Percentiles rank a stretch among this genome's conserved stretches.
Evolutionary conservation across 2,113 vertebrate genomes (phyloP).

Genomic region (Tychaedon coryphoeus): DNA sequence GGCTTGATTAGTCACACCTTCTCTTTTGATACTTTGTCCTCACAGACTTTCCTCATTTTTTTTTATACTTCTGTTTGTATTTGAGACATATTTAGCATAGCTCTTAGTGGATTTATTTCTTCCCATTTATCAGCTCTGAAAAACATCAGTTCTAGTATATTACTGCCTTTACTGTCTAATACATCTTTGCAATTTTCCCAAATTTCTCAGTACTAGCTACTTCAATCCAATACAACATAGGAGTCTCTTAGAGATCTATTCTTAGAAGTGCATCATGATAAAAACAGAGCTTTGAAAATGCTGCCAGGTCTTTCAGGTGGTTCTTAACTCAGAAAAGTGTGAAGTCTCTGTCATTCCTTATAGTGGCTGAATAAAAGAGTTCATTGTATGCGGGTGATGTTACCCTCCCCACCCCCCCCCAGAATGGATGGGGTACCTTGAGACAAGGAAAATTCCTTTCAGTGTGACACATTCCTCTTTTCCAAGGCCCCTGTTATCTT

Average conservation of each 20-base stretch:
- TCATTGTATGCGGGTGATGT: too few relatives aligned
- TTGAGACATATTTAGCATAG: background rate
- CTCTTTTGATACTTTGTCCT: background rate
- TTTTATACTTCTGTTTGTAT: background rate
- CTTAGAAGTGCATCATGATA: background rate
- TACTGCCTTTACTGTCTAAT: background rate
- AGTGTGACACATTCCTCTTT: too few relatives aligned
- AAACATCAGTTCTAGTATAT: background rate
- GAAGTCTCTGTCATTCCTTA: background rate
- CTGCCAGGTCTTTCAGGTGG: background rate
- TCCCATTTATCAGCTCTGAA: background rate
- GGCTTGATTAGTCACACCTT: background rate
- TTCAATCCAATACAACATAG: background rate
- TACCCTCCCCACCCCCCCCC: too few relatives aligned
- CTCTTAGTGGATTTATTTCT: background rate
- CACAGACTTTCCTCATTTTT: background rate
- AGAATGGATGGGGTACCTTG: too few relatives aligned
- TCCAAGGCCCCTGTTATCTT: too few relatives aligned
- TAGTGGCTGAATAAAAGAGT: background rate
- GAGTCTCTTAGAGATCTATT: background rate
- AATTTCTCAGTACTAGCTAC: background rate
- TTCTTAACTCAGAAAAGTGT: background rate
- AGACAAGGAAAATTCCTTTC: too few relatives aligned
- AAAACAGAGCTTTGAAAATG: background rate
- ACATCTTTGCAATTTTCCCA: background rate